Conservation (phyloP, 2,113 vertebrate genomes). For the Silurus meridionalis region DNA sequence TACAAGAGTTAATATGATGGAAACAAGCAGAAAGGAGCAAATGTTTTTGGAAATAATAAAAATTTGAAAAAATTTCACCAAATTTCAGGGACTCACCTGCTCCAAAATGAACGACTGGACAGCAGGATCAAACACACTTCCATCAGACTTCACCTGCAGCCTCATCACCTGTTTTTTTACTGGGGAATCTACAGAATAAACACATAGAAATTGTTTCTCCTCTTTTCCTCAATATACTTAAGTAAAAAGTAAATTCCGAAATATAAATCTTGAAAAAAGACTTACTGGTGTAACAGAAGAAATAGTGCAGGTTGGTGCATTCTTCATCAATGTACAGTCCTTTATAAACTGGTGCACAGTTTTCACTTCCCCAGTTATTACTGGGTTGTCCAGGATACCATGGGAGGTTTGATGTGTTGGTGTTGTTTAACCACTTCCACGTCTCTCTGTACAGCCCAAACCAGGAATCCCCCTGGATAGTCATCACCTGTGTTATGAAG, state of each 20-base stretch:
- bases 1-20: background rate
- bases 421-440: constrained; percentile 13
- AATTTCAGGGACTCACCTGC: background rate
- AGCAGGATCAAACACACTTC: background rate
- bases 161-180: background rate
- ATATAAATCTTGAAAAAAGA: background rate
- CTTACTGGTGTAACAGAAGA: constrained; percentile 31
- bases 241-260: too few species aligned
- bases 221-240: too few species aligned
- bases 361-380: background rate
- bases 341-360: background rate
- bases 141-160: background rate
- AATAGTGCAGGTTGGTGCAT: background rate
- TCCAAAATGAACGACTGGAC: background rate
- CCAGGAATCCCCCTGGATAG: too few species aligned
- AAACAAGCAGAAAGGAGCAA: background rate
- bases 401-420: background rate
- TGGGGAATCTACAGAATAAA: background rate
- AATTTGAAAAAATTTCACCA: too few species aligned
- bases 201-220: background rate
- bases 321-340: background rate
- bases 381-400: background rate
- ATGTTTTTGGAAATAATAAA: too few species aligned
- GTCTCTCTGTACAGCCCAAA: too few species aligned
- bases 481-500: too few species aligned